Conservation (phyloP, 2,797 vertebrate species). For the Sebastes oblongus region DNA sequence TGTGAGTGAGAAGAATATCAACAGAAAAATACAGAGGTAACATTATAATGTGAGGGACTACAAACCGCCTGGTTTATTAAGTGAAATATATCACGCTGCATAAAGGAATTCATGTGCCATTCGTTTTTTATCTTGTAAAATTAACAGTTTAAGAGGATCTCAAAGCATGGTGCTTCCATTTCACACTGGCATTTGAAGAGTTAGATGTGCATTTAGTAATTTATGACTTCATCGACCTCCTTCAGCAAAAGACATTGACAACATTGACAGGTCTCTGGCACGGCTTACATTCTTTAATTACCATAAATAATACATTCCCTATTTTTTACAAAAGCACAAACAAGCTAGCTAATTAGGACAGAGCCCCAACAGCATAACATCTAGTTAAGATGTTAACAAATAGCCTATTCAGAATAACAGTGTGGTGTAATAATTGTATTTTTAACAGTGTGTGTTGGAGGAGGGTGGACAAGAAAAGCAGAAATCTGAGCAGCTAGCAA, state of each 20-base stretch:
- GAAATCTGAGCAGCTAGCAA: background rate
- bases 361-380: background rate
- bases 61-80: background rate
- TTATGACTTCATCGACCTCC: slow-evolving; percentile 6
- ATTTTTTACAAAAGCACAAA: background rate
- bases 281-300: slow-evolving; percentile 1
- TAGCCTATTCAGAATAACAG: background rate
- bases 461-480: background rate
- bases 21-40: background rate
- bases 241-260: background rate
- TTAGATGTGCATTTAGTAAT: slow-evolving; percentile 5
- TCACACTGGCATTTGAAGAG: background rate
- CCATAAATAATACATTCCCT: slow-evolving; percentile 21
- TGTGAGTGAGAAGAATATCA: slow-evolving; percentile 27
- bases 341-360: background rate
- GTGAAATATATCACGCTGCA: background rate
- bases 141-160: background rate
- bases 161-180: background rate
- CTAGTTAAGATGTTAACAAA: background rate
- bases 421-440: background rate
- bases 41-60: background rate
- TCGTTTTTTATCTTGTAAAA: background rate
- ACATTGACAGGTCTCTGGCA: slow-evolving; percentile 6
- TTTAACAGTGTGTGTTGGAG: background rate
- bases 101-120: background rate